Evolutionary conservation across 2,113 vertebrate genomes (phyloP).

Genomic region (Lepidothrix coronata): DNA sequence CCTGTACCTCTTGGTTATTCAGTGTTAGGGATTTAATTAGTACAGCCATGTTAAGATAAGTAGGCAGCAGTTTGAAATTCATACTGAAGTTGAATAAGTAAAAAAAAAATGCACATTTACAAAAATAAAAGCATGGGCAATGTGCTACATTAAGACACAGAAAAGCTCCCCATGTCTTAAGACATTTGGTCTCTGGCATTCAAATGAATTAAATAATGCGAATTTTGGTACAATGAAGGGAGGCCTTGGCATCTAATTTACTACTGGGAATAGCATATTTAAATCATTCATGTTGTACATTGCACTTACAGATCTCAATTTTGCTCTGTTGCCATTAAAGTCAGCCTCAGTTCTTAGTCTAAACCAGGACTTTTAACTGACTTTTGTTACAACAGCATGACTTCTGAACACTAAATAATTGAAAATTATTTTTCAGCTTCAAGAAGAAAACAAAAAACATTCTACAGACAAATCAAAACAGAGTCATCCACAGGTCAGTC

Average conservation of each 20-base stretch:
- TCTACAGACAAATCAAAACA: conserved; percentile 70
- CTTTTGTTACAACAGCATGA: background rate
- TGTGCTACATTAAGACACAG: background rate
- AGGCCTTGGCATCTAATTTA: background rate
- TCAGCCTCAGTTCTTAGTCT: background rate
- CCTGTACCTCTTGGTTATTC: background rate
- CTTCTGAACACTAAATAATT: background rate
- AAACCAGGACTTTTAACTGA: background rate
- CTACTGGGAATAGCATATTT: background rate
- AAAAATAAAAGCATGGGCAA: background rate
- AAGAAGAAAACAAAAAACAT: conserved; percentile 56
- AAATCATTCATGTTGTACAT: background rate
- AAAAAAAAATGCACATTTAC: background rate
- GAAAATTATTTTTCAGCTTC: conserved; percentile 32
- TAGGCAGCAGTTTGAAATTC: background rate
- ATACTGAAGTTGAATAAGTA: background rate
- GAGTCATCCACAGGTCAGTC: conserved; percentile 83
- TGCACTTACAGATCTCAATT: background rate
- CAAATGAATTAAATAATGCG: background rate
- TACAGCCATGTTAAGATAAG: background rate
- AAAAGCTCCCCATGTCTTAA: background rate
- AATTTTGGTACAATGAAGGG: background rate
- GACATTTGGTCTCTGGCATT: background rate
- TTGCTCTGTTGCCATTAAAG: background rate
- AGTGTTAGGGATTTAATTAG: background rate